Percentiles rank a stretch among this genome's conserved stretches.
phyloP scores from a whole-genome alignment of 2,113 vertebrate genomes.

The Delphinus delphis region DNA sequence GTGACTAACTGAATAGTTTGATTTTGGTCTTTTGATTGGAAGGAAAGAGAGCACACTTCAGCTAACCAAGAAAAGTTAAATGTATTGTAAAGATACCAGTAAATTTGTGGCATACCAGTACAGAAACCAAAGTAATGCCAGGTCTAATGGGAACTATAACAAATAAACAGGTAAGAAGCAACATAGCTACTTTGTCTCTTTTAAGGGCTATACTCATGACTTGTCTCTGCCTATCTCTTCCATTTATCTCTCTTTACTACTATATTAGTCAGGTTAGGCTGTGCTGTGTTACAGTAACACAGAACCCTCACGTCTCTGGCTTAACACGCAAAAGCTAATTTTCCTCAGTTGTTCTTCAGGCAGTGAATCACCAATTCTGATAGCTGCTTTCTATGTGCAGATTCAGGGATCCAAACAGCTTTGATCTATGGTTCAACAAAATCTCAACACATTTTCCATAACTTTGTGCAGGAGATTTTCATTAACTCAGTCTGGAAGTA shows the following conservation, averaged over 20 bases:
- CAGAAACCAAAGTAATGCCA: not conserved
- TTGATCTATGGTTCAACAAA: not conserved
- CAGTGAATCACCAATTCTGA: not conserved
- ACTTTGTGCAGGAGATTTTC: not conserved
- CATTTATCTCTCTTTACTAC: not conserved
- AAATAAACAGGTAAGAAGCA: not conserved
- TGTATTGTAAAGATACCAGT: not conserved
- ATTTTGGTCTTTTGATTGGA: slow-evolving; percentile 16
- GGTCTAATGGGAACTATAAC: not conserved
- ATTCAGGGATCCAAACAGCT: not conserved
- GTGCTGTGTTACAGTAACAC: not conserved
- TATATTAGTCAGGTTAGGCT: not conserved
- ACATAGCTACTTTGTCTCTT: not conserved
- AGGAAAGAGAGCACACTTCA: not conserved
- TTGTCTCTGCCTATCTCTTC: not conserved
- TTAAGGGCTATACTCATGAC: not conserved
- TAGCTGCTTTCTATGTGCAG: not conserved
- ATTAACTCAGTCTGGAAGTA: not conserved
- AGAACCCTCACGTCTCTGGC: not conserved
- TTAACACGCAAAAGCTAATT: slow-evolving; percentile 22
- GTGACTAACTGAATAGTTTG: not conserved
- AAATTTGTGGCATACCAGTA: not conserved
- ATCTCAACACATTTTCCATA: not conserved
- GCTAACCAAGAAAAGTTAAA: not conserved
- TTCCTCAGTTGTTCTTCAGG: not conserved